Conservation (phyloP, 35 echinoderm and acorn worm species). For the Apostichopus californicus region DNA sequence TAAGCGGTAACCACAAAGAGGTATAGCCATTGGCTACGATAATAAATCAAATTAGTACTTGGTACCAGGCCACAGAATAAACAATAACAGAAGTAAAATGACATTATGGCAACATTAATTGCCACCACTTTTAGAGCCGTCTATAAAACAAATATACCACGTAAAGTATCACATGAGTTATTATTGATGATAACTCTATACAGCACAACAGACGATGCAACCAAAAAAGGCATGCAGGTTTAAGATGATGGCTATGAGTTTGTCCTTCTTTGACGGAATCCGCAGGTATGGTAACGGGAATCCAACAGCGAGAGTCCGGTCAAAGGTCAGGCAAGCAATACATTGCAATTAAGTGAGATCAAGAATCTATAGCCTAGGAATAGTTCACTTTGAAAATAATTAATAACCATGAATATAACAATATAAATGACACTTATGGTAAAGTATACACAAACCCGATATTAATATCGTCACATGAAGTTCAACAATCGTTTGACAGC, state of each 20-base stretch:
- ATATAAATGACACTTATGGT: no score
- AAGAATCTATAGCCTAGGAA: no score
- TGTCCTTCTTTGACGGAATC: not conserved
- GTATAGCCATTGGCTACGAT: not conserved
- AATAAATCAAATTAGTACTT: not conserved
- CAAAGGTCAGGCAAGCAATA: not conserved
- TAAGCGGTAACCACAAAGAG: not conserved
- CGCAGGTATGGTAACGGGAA: not conserved
- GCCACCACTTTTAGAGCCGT: not conserved
- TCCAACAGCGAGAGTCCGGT: not conserved
- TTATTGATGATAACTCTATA: no score
- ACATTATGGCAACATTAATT: not conserved
- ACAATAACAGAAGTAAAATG: not conserved
- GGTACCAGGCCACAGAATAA: not conserved
- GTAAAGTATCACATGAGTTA: no score
- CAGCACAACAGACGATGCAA: not conserved
- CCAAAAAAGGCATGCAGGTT: not conserved
- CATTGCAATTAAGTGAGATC: not conserved
- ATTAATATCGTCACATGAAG: not conserved
- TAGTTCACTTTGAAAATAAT: no score
- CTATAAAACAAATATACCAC: not conserved
- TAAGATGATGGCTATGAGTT: not conserved
- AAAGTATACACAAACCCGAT: no score
- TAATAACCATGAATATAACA: no score
- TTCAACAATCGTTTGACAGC: not conserved